Percentiles rank a stretch among this genome's conserved stretches.
phyloP scores from a whole-genome alignment of 2,797 vertebrate genomes.

The Loris lydekkerianus region DNA sequence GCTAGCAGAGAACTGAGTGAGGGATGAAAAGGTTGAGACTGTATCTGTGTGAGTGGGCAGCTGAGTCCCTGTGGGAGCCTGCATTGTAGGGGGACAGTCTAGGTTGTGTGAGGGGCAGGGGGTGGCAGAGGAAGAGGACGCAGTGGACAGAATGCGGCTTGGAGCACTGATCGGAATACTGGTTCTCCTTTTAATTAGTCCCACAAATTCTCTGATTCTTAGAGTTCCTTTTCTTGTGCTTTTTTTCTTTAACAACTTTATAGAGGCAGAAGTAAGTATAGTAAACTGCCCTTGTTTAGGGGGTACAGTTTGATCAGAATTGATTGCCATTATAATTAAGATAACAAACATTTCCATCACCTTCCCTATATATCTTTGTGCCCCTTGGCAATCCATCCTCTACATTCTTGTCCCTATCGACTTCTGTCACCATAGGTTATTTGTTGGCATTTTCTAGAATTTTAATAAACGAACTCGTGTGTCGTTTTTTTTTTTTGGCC shows the following conservation, averaged over 20 bases:
- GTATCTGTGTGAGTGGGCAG: neutral
- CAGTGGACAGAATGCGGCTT: neutral
- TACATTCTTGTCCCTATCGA: neutral
- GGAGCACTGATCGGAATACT: neutral
- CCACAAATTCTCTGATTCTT: neutral
- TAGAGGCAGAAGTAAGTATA: neutral
- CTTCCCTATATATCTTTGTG: neutral
- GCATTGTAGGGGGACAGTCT: neutral
- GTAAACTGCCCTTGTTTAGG: neutral
- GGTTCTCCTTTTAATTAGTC: neutral
- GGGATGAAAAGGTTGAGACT: neutral
- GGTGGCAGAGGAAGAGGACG: neutral
- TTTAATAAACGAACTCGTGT: neutral
- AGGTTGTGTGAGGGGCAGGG: neutral
- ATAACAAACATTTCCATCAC: no score
- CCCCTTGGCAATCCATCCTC: no score
- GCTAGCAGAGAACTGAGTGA: neutral
- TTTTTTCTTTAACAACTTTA: neutral
- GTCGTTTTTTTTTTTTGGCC: neutral
- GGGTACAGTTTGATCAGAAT: neutral
- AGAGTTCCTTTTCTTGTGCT: neutral
- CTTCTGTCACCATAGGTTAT: neutral
- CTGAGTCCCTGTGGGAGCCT: neutral
- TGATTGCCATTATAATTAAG: neutral
- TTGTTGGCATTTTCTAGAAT: neutral